These are phyloP conservation scores for Laticauda colubrina DNA, from an alignment of 2,113 vertebrate species.

Conservation along the genomic window DNA sequence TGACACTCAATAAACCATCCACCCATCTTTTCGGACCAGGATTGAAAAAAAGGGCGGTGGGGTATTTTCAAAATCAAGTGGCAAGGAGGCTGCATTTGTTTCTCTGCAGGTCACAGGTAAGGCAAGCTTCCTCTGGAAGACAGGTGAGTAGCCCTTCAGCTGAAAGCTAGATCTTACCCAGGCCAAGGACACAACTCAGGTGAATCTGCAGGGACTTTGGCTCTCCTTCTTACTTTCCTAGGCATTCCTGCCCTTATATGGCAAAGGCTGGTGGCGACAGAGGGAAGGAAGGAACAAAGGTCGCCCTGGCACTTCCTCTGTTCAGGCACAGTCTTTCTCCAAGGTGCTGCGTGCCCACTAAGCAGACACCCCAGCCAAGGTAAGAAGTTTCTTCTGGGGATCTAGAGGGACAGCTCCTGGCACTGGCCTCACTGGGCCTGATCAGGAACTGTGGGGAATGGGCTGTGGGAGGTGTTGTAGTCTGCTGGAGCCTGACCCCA, in stretches of 20 bases:
- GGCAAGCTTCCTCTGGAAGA: background rate
- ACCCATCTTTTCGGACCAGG: background rate
- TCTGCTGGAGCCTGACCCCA: background rate
- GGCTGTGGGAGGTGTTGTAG: background rate
- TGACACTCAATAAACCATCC: background rate
- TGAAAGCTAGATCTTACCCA: background rate
- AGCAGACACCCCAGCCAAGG: constrained; percentile 56
- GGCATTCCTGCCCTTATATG: constrained; percentile 68
- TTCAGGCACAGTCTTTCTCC: constrained; percentile 36
- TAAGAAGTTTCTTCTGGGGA: constrained; percentile 34
- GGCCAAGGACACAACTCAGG: background rate
- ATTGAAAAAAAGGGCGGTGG: background rate
- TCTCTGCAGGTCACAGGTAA: background rate
- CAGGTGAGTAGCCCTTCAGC: background rate
- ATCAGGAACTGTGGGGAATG: background rate
- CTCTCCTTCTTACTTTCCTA: constrained; percentile 24
- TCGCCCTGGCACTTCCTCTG: constrained; percentile 45
- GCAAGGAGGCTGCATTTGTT: background rate
- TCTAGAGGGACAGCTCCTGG: background rate
- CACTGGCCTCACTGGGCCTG: background rate
- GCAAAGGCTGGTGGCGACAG: constrained; percentile 44
- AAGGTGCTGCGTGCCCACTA: constrained; percentile 39
- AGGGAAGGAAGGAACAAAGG: constrained; percentile 61
- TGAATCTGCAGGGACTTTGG: constrained; percentile 48
- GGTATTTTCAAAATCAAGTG: background rate